Conservation (phyloP, 2,888 invertebrate species). For the Endotricha flammealis region DNA sequence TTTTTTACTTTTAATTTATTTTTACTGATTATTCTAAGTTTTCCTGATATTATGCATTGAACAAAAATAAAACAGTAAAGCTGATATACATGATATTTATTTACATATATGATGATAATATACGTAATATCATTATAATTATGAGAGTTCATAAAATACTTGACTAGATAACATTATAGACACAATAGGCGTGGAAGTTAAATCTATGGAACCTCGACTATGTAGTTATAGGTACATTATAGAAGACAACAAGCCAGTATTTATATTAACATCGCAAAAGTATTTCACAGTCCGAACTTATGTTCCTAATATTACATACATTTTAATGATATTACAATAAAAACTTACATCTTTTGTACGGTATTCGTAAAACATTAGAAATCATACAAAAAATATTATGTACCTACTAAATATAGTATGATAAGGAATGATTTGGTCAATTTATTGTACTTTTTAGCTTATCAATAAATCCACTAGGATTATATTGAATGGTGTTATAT, state of each 20-base stretch:
- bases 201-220: conserved; percentile 16
- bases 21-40: conserved; percentile 13
- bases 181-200: conserved; percentile 38
- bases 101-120: conserved; percentile 53
- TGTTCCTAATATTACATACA: conserved; percentile 15
- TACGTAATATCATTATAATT: conserved; percentile 36
- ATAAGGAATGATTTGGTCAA: conserved; percentile 44
- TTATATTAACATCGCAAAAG: conserved; percentile 18
- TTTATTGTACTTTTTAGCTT: conserved; percentile 66
- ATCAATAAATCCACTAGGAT: conserved; percentile 19
- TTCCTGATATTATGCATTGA: neutral
- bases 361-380: conserved; percentile 34
- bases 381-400: conserved; percentile 23
- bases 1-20: conserved; percentile 2
- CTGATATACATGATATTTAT: conserved; percentile 64
- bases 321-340: conserved; percentile 21
- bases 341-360: conserved; percentile 25
- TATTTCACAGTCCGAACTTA: conserved; percentile 20
- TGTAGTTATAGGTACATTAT: conserved; percentile 21
- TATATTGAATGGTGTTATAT: conserved; percentile 10
- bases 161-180: conserved; percentile 34
- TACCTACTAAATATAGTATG: conserved; percentile 20
- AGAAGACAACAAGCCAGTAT: conserved; percentile 27
- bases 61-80: conserved; percentile 37
- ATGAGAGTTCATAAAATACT: conserved; percentile 39